Conservation (phyloP, 2,797 vertebrate genomes). For the Diglossa cyanea region DNA sequence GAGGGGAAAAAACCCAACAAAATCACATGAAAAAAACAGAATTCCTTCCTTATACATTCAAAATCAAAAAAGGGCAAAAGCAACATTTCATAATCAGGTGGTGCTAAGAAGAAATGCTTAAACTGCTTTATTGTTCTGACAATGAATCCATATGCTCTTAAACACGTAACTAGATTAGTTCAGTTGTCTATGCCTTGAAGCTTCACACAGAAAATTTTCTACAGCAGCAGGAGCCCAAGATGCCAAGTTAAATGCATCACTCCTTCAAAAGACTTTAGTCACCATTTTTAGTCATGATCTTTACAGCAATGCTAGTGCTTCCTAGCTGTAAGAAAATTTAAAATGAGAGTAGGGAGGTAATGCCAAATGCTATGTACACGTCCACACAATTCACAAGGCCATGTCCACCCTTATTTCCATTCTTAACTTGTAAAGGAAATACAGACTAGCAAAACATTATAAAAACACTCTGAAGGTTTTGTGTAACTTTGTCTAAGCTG, state of each 20-base stretch:
- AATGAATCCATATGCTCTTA: neutral
- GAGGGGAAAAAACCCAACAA: fast-evolving
- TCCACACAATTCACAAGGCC: neutral
- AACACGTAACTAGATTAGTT: neutral
- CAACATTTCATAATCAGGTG: neutral
- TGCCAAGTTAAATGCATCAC: neutral
- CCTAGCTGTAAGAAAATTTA: neutral
- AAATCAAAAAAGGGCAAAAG: neutral
- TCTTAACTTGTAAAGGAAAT: neutral
- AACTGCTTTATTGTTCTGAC: neutral
- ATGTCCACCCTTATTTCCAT: neutral
- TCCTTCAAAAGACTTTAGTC: neutral
- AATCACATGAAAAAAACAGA: fast-evolving
- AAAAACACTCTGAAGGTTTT: neutral
- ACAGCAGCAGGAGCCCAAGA: neutral
- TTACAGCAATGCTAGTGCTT: neutral
- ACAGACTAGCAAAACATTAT: neutral
- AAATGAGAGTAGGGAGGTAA: neutral
- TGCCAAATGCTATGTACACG: fast-evolving
- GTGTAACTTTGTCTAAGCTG: neutral
- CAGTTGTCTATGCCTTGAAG: neutral
- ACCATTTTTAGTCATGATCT: neutral
- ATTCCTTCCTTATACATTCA: neutral
- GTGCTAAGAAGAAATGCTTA: neutral
- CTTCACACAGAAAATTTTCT: neutral